These are phyloP conservation scores for Pelusios castaneus DNA, from an alignment of 2,113 vertebrate genomes.

Conservation along the genomic window DNA sequence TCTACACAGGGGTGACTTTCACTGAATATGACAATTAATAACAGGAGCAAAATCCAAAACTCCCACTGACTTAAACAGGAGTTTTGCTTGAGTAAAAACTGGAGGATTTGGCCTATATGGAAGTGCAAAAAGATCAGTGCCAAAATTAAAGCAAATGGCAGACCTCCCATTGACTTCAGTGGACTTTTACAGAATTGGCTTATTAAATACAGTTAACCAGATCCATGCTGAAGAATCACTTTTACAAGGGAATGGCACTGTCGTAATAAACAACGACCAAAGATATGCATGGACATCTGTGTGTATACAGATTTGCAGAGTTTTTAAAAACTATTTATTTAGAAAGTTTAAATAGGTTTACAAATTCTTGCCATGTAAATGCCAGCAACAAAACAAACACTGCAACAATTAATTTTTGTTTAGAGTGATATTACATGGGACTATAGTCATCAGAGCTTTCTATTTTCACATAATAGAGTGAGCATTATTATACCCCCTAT, in stretches of 20 bases:
- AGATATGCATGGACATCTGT: slow-evolving; percentile 20
- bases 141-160: background rate
- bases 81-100: background rate
- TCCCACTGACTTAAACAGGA: background rate
- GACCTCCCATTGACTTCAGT: background rate
- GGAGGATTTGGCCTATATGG: background rate
- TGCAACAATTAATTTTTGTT: background rate
- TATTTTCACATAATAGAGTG: background rate
- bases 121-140: background rate
- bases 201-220: background rate
- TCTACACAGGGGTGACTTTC: background rate
- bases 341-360: background rate
- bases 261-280: slow-evolving; percentile 13
- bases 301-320: background rate
- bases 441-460: background rate
- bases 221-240: background rate
- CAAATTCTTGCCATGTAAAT: background rate
- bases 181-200: background rate
- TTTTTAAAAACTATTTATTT: background rate
- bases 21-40: background rate
- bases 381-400: background rate
- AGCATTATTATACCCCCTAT: background rate
- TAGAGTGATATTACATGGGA: background rate
- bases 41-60: background rate
- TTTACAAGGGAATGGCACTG: background rate